phyloP scores from a whole-genome alignment of 2,888 invertebrate genomes.

The Drosophila neotestacea region DNA sequence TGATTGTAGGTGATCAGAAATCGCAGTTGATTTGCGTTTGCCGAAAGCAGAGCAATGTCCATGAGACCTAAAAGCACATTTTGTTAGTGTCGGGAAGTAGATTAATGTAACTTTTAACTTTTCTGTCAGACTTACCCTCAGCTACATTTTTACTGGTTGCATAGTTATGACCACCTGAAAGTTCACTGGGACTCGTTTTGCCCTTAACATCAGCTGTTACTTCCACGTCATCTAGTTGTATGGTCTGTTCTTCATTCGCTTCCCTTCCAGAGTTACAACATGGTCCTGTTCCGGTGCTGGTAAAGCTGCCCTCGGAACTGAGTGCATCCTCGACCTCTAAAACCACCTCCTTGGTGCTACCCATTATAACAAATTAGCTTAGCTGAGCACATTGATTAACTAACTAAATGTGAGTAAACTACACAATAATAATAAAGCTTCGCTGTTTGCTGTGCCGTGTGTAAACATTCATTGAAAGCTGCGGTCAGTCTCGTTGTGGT shows the following conservation, averaged over 20 bases:
- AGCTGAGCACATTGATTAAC: constrained; percentile 20
- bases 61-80: constrained; percentile 86
- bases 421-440: constrained; percentile 35
- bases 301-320: constrained; percentile 60
- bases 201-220: background rate
- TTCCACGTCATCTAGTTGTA: background rate
- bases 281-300: constrained; percentile 49
- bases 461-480: constrained; percentile 50
- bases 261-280: constrained; percentile 45
- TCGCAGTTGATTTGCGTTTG: constrained; percentile 90
- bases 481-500: constrained; percentile 60
- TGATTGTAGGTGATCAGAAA: constrained; percentile 88
- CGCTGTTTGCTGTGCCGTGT: constrained; percentile 28
- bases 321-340: constrained; percentile 51
- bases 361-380: constrained; percentile 39
- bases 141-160: constrained; percentile 83
- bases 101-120: background rate
- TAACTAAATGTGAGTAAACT: constrained; percentile 24
- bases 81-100: background rate
- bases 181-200: constrained; percentile 40
- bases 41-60: constrained; percentile 90
- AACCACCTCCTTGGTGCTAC: constrained; percentile 35
- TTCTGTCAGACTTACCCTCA: constrained; percentile 73
- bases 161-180: constrained; percentile 66
- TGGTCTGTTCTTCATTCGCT: background rate